These are phyloP conservation scores for Drosophila parvula DNA, from an alignment of 1,140 invertebrate genomes.

Conservation along the genomic window DNA sequence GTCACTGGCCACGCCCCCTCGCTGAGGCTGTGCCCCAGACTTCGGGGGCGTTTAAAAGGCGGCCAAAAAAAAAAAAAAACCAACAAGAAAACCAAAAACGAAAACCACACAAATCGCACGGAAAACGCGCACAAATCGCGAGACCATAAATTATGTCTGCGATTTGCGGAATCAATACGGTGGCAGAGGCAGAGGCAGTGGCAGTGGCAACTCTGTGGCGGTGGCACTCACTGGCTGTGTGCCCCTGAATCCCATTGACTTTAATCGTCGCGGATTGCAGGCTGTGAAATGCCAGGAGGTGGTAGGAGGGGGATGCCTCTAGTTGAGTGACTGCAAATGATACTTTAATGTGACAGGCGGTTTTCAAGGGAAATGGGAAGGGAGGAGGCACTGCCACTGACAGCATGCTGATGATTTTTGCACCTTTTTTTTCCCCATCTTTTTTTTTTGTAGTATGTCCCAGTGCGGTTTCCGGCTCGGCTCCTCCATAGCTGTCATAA, in stretches of 20 bases:
- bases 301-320: slow-evolving; percentile 8
- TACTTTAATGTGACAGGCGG: slow-evolving; percentile 79
- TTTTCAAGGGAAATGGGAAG: slow-evolving; percentile 4
- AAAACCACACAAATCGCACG: slow-evolving; percentile 37
- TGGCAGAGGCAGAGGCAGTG: background rate
- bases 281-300: slow-evolving; percentile 12
- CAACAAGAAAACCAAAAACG: slow-evolving; percentile 7
- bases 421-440: slow-evolving; percentile 60
- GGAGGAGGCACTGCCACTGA: slow-evolving; percentile 32
- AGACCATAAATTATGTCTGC: slow-evolving; percentile 60
- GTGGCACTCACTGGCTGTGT: background rate
- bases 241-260: slow-evolving; percentile 53
- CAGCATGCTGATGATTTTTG: slow-evolving; percentile 78
- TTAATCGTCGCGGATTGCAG: slow-evolving; percentile 50
- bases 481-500: slow-evolving; percentile 66
- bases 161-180: slow-evolving; percentile 72
- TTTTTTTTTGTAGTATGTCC: slow-evolving; percentile 1
- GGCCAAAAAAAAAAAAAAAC: background rate
- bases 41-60: slow-evolving; percentile 41
- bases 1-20: slow-evolving; percentile 23
- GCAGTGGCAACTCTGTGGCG: background rate
- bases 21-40: background rate
- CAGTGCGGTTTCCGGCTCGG: slow-evolving; percentile 50
- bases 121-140: slow-evolving; percentile 50
- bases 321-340: slow-evolving; percentile 75